Evolutionary conservation across 1,140 invertebrate genomes (phyloP), one percentile per base, ranked within the genome.

Genomic region (Polypedilum vanderplanki): DNA sequence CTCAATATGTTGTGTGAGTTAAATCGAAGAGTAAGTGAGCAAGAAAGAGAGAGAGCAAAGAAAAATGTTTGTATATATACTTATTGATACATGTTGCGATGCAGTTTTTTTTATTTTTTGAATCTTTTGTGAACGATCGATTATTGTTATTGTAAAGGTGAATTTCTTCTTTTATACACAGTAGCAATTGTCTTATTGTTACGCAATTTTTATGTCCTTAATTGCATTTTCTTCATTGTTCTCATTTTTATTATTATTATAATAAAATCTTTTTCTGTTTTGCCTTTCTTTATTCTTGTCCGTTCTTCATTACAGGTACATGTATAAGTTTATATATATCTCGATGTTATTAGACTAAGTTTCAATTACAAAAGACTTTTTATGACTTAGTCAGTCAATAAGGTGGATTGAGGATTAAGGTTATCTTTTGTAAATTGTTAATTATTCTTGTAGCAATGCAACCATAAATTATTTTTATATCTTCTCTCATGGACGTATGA

Each of bases 211-310:
- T 57, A 57, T 57, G 46, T n/a, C 12, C 46, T 57, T 57, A 57
- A 57, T 57, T 57, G 46, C 46, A 57, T 57, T 57, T n/a, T 57
- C n/a, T 57, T 57, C 46, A 57, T 57, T 57, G 46, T 57, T 57
- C 46, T 57, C n/a, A 12, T 57, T 57, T n/a, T 57, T 57, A 57
- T 57, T 57, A 12, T 57, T 57, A 12, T 57, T 1, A 57, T 57
- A n/a, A n/a, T 15, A 57, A n/a, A n/a, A n/a, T n/a, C n/a, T n/a
- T n/a, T n/a, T n/a, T n/a, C n/a, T n/a, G n/a, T n/a, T 57, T 57
- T 15, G 4, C 4, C 46, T 57, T 57, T n/a, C 4, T 57, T 57
- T 57, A 15, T 57, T 57, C 15, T 46, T 57, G 9, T 57, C 15
- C 46, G 24, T 57, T 57, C 12, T 57, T 57, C 46, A 15, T 57